A percentile compares a stretch with the other conserved stretches of the same genome.
Conservation (phyloP, 2,888 invertebrate genomes). For the Nomada fucata region DNA sequence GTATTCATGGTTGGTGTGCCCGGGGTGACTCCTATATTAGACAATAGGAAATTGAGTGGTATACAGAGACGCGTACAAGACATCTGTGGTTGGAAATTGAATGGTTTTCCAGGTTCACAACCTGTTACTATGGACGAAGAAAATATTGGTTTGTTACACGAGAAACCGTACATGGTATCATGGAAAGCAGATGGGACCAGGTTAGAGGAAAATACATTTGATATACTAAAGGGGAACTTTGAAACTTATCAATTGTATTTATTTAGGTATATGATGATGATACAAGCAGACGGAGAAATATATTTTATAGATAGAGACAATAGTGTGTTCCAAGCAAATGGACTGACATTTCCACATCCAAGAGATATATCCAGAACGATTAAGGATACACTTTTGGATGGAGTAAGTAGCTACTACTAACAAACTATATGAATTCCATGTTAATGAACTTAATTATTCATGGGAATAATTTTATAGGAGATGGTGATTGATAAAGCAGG, state of each 20-base stretch:
- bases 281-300: constrained; percentile 93
- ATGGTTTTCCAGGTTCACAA: constrained; percentile 97
- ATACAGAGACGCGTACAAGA: constrained; percentile 91
- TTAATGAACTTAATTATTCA: background rate
- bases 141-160: constrained; percentile 91
- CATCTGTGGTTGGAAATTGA: constrained; percentile 92
- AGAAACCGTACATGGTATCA: constrained; percentile 96
- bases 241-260: constrained; percentile 17
- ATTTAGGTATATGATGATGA: constrained; percentile 97
- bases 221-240: constrained; percentile 21
- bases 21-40: constrained; percentile 90
- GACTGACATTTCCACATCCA: constrained; percentile 91
- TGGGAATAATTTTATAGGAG: constrained; percentile 88
- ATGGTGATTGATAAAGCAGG: constrained; percentile 96
- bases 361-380: constrained; percentile 90
- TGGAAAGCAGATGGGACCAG: constrained; percentile 99
- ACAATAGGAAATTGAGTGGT: constrained; percentile 85
- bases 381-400: constrained; percentile 94
- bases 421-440: background rate
- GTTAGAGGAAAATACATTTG: constrained; percentile 83
- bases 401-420: constrained; percentile 87
- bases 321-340: constrained; percentile 93
- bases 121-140: constrained; percentile 97
- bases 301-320: constrained; percentile 98
- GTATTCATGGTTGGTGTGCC: constrained; percentile 94